Conservation (phyloP, 1,140 invertebrate species). For the Penaeus indicus region DNA sequence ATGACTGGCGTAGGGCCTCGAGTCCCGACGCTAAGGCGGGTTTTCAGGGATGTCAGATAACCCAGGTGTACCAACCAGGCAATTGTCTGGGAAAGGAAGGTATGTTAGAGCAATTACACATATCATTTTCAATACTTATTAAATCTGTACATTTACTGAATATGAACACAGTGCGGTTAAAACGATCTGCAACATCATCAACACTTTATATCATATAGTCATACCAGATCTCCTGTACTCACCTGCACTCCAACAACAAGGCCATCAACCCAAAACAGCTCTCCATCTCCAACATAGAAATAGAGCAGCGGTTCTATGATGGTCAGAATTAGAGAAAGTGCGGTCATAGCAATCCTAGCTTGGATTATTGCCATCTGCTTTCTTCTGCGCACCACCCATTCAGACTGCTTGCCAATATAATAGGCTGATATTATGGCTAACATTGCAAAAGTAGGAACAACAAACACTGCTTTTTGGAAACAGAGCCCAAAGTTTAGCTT, state of each 20-base stretch:
- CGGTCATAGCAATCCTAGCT: slow-evolving; percentile 75
- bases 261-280: slow-evolving; percentile 77
- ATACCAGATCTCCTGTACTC: background rate
- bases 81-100: slow-evolving; percentile 27
- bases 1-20: slow-evolving; percentile 59
- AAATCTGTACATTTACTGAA: too few species aligned
- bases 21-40: slow-evolving; percentile 42
- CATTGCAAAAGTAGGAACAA: slow-evolving; percentile 75
- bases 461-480: slow-evolving; percentile 81
- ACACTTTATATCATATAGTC: too few species aligned
- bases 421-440: slow-evolving; percentile 82
- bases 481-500: slow-evolving; percentile 80
- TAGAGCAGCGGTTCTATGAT: slow-evolving; percentile 76
- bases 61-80: slow-evolving; percentile 58
- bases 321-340: slow-evolving; percentile 77
- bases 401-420: slow-evolving; percentile 78
- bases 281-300: slow-evolving; percentile 66
- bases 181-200: too few species aligned
- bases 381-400: slow-evolving; percentile 74
- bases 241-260: slow-evolving; percentile 72
- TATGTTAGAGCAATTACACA: background rate
- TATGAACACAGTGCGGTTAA: too few species aligned
- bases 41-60: slow-evolving; percentile 52
- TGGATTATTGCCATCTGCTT: slow-evolving; percentile 76
- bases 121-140: too few species aligned